A percentile compares a stretch with the other conserved stretches of the same genome.
phyloP scores from a whole-genome alignment of 2,113 vertebrate species.

The Festucalex cinctus region DNA sequence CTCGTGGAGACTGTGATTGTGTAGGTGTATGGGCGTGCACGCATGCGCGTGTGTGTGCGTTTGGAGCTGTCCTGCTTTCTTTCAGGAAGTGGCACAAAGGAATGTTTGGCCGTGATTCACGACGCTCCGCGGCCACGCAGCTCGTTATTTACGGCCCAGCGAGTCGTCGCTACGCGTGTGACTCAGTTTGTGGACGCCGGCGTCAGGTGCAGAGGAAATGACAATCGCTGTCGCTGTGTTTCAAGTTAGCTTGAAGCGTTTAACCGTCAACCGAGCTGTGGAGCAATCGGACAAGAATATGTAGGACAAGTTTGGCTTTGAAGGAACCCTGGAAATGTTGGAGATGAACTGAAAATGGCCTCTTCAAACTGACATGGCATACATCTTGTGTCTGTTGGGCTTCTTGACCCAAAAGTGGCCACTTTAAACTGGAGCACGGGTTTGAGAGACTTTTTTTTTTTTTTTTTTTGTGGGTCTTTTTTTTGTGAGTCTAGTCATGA shows the following conservation, averaged over 20 bases:
- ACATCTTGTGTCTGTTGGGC: not conserved
- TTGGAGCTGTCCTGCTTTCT: slow-evolving; percentile 17
- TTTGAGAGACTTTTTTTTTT: not conserved
- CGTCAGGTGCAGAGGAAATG: slow-evolving; percentile 39
- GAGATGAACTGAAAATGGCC: too few species aligned
- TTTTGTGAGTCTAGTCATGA: not conserved
- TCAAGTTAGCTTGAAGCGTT: not conserved
- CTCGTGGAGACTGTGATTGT: not conserved
- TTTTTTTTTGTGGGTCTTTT: too few species aligned
- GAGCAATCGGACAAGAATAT: not conserved
- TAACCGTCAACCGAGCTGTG: not conserved
- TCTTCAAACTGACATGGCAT: not conserved
- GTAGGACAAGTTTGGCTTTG: not conserved
- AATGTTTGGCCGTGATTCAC: slow-evolving; percentile 57
- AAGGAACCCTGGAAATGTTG: not conserved
- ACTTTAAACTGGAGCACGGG: not conserved
- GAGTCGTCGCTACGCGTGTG: slow-evolving; percentile 45
- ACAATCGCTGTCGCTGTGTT: not conserved
- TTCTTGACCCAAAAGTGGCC: too few species aligned
- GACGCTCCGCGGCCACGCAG: slow-evolving; percentile 30
- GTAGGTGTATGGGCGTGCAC: not conserved
- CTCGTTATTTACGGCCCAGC: slow-evolving; percentile 49
- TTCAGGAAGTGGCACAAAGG: slow-evolving; percentile 62
- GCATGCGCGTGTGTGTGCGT: not conserved
- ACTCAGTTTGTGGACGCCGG: slow-evolving; percentile 28